These are phyloP conservation scores for Brevimyrus niger DNA, from an alignment of 2,113 vertebrate genomes.

Conservation along the genomic window DNA sequence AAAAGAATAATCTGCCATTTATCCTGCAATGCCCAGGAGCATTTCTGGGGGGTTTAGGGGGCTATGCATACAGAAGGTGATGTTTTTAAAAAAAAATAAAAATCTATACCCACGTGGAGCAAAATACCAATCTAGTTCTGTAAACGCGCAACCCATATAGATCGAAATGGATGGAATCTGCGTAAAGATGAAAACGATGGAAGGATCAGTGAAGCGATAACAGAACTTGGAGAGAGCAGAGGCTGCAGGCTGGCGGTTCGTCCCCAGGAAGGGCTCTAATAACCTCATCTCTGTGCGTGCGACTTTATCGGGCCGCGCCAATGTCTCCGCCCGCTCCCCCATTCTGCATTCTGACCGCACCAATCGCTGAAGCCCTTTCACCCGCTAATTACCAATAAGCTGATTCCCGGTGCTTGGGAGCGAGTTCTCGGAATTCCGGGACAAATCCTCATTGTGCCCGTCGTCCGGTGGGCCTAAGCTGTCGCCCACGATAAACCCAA, in stretches of 20 bases:
- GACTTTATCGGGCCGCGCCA: background rate
- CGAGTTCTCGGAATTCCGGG: background rate
- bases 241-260: background rate
- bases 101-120: background rate
- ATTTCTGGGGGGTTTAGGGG: no score
- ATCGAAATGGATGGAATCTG: background rate
- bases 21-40: no score
- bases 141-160: background rate
- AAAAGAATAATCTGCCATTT: background rate
- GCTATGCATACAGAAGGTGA: background rate
- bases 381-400: slow-evolving; percentile 7
- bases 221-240: background rate
- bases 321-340: background rate
- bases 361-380: slow-evolving; percentile 4
- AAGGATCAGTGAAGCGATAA: background rate
- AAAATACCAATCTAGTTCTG: background rate
- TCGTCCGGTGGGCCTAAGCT: background rate
- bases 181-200: background rate
- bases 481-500: background rate
- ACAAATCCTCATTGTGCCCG: background rate
- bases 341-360: slow-evolving; percentile 7
- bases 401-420: slow-evolving; percentile 7
- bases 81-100: background rate
- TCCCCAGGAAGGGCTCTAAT: background rate
- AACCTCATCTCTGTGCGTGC: background rate